Evolutionary conservation across 2,797 vertebrate species (phyloP), one percentile per base, ranked within the genome.

Genomic region (Monodelphis domestica): DNA sequence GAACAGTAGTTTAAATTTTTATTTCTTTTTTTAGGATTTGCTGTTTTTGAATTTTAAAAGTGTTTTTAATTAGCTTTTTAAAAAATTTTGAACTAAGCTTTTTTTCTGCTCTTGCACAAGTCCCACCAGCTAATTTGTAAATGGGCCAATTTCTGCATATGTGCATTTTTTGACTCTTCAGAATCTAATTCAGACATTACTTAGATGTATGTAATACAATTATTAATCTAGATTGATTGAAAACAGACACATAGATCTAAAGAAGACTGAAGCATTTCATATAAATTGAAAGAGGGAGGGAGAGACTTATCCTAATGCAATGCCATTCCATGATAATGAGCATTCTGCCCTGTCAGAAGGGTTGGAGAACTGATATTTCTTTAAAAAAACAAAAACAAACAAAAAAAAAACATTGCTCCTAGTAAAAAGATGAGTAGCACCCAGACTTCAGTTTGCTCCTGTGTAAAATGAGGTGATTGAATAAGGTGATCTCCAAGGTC

Each of bases 81-180:
- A 45, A 84, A 54, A 4, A 30, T 0, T 50, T 54, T 45, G 24
- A 94, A 15, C 33, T 7, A 54, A 87, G 24, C 1, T 63, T 90
- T 92, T 84, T 50, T 91, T 89, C 7, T 4, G 3, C 52, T 53
- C 90, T 93, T 87, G n/a, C 7, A 24, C n/a, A 88, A 70, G 28
- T 91, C 38, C 52, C n/a, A 33, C 63, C 87, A 87, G 54, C 56
- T 93, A 59, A 93, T 91, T 91, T 95, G 38, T 84, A 50, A 84
- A 84, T 26, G 38, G 38, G 21, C 38, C 21, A 50, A 24, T 50
- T 84, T 50, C 38, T 84, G 21, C 38, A 10, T 84, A 1, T 84
- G 9, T 84, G n/a, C n/a, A 78, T 84, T 84, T 70, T 38, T 84
- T 84, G 50, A 84, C 21, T 84, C 70, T 26, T 84, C 38, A 3